These are phyloP conservation scores for Xerus rutilus DNA, from an alignment of 2,797 vertebrate genomes.

Conservation along the genomic window DNA sequence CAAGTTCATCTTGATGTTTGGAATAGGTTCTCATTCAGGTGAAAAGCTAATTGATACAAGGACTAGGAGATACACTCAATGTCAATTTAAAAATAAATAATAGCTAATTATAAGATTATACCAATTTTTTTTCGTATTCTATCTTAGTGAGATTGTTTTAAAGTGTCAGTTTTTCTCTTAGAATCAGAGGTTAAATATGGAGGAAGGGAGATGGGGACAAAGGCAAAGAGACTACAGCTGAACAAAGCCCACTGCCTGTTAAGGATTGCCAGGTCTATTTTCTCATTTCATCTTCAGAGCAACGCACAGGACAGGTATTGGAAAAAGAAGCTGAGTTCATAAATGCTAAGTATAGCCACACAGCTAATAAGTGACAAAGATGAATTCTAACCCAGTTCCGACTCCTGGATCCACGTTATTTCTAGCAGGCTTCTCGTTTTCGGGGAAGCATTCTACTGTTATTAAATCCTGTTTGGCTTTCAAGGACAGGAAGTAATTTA, in stretches of 20 bases:
- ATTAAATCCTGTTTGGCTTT: constrained; percentile 34
- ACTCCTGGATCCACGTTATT: not conserved
- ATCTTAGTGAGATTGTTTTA: not conserved
- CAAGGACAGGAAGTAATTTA: constrained; percentile 56
- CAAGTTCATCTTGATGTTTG: not conserved
- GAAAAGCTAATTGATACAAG: not conserved
- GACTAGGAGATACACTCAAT: not conserved
- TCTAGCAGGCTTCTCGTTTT: not conserved
- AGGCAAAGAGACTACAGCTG: not conserved
- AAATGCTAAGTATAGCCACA: not conserved
- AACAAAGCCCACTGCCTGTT: not conserved
- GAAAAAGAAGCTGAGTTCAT: not conserved
- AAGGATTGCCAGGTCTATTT: not conserved
- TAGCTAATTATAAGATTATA: not conserved
- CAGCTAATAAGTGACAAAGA: not conserved
- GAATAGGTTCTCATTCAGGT: not conserved
- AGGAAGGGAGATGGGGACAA: not conserved
- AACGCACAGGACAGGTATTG: not conserved
- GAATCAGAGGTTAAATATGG: not conserved
- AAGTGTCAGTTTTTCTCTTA: not conserved
- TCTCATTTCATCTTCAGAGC: not conserved
- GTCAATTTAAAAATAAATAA: not conserved
- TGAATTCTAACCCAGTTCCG: not conserved
- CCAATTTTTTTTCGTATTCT: not conserved
- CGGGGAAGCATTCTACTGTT: not conserved